Percentiles rank a stretch among this genome's conserved stretches.
These are phyloP conservation scores for Panthera uncia DNA, from an alignment of 2,113 vertebrate species.

Conservation along the genomic window DNA sequence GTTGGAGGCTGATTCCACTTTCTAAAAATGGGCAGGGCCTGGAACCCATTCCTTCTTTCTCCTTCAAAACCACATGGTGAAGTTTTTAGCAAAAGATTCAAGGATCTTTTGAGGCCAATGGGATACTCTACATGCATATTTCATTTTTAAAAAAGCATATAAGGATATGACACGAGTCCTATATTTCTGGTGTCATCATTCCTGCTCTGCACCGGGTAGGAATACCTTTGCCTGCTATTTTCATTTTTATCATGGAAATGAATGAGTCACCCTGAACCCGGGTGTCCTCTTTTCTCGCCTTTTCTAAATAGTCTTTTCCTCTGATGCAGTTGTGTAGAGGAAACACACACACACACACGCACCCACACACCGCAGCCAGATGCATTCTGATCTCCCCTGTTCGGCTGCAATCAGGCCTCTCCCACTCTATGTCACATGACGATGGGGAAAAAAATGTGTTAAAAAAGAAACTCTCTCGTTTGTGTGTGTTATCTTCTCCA, in stretches of 20 bases:
- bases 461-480: neutral
- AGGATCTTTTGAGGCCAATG: neutral
- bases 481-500: conserved; percentile 2
- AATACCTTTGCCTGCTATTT: neutral
- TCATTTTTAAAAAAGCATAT: neutral
- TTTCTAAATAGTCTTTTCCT: conserved; percentile 17
- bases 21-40: neutral
- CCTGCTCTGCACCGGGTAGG: neutral
- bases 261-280: neutral
- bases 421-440: neutral
- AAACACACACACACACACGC: neutral
- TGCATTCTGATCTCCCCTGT: neutral
- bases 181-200: neutral
- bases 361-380: neutral
- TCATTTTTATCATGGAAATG: neutral
- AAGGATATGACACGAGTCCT: neutral
- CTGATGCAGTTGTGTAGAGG: neutral
- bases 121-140: neutral
- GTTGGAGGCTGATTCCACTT: neutral
- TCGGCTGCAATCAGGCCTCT: conserved; percentile 9
- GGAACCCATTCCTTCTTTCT: neutral
- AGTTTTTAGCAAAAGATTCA: neutral
- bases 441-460: neutral
- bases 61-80: neutral
- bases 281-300: neutral